These are phyloP conservation scores for Buathra laborator DNA, from an alignment of 2,888 invertebrate species.

Conservation along the genomic window DNA sequence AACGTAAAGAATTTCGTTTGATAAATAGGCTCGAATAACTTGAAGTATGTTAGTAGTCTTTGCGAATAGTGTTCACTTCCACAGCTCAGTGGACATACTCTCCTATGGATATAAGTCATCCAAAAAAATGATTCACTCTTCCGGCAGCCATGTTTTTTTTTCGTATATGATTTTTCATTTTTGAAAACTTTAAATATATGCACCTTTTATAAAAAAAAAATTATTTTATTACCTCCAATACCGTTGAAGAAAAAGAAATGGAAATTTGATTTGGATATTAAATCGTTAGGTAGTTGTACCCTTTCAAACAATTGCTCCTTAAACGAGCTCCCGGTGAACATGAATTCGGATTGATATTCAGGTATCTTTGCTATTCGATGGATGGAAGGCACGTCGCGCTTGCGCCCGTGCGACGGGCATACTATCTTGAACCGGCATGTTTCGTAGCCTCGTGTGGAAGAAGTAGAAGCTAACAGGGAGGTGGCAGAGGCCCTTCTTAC, in stretches of 20 bases:
- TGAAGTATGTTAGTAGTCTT: neutral
- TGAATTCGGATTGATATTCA: neutral
- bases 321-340: neutral
- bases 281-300: neutral
- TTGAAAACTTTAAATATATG: no score
- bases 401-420: slow-evolving; percentile 31
- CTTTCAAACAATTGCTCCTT: neutral
- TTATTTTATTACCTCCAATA: no score
- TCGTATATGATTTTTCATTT: no score
- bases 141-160: no score
- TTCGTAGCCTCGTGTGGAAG: slow-evolving; percentile 4
- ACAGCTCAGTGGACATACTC: no score
- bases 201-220: no score
- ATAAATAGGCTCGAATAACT: neutral
- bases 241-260: no score
- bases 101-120: no score
- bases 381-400: slow-evolving; percentile 18
- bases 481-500: neutral
- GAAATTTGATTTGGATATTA: neutral
- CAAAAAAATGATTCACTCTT: no score
- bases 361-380: slow-evolving; percentile 18
- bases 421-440: slow-evolving; percentile 33
- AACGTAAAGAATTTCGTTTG: neutral
- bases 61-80: no score
- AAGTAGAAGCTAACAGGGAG: neutral